phyloP scores from a whole-genome alignment of 2,888 invertebrate species.

The Timandra comae region DNA sequence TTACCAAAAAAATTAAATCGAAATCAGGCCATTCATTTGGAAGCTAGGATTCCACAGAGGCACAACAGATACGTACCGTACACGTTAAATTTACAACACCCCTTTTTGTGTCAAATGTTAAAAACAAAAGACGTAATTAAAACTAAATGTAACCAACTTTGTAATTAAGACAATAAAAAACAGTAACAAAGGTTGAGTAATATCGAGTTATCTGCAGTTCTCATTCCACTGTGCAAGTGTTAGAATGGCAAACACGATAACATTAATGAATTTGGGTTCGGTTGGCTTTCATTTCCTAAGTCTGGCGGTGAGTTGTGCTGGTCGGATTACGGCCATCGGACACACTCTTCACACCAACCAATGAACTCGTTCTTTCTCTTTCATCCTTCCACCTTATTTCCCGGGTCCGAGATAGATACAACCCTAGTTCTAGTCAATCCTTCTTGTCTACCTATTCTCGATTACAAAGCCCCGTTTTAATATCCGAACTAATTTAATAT shows the following conservation, averaged over 20 bases:
- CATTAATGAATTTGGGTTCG: constrained; percentile 60
- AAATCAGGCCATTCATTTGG: no score
- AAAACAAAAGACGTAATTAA: no score
- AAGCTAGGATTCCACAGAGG: no score
- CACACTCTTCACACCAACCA: constrained; percentile 24
- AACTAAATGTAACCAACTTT: no score
- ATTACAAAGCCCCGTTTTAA: no score
- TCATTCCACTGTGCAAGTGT: constrained; percentile 35
- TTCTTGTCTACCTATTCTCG: neutral
- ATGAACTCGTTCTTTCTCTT: constrained; percentile 10
- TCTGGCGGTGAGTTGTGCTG: constrained; percentile 40
- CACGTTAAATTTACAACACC: no score
- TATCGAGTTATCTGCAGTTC: constrained; percentile 30
- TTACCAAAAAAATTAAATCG: no score
- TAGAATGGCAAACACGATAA: constrained; percentile 50
- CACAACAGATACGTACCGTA: no score
- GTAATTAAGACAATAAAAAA: no score
- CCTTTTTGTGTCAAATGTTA: no score
- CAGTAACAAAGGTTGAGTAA: neutral
- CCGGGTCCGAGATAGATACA: constrained; percentile 26
- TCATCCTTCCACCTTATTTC: constrained; percentile 28
- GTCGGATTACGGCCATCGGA: constrained; percentile 35
- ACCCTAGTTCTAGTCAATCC: constrained; percentile 13
- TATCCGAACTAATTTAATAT: no score
- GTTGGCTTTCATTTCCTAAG: constrained; percentile 56